Base-by-base conservation (phyloP, 2,888 invertebrate species). In the Pollenia angustigena region DNA sequence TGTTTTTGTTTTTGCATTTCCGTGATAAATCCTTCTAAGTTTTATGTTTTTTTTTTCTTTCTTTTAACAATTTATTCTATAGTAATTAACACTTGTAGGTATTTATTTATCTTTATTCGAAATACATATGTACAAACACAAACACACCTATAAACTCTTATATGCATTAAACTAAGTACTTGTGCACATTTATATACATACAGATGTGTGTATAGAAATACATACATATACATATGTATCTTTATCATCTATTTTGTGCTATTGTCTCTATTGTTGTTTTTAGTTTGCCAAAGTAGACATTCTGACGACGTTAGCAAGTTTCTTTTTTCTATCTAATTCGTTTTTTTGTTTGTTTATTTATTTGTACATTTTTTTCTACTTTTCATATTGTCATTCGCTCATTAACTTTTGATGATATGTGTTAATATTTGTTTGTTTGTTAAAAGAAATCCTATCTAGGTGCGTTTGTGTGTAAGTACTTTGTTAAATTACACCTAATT, bases 231-330 rank as follows among this genome's bases (percentile, higher is more conserved):
- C 12, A 64, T 68, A 46, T 32, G 64, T 64, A 78, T 56, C 11
- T 50, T 44, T 58, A 52, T 52, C n/a, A 64, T 62, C 14, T n/a
- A 42, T 69, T 48, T 32, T 52, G 66, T 66, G 74, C 32, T 69
- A 58, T 68, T 72, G 50, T 66, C 68, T 76, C 58, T 64, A 18
- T 81, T 79, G 79, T 32, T 58, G 72, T 74, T 54, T 46, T 32
- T 42, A 52, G 64, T 66, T 80, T 74, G 52, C 46, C 75, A 82
- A 88, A 85, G 88, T 81, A 88, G 88, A 88, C 88, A 88, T 85
- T 78, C 80, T 87, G 88, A 88, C 88, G 88, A 85, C 88, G 82
- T 78, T 80, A 50, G 82, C 81, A 85, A 78, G 88, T 89, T 87
- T 44, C n/a, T 44, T 69, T 64, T 23, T 56, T 58, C 40, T 32